These are phyloP conservation scores for Ifrita kowaldi DNA, from an alignment of 2,113 vertebrate species.

Conservation along the genomic window DNA sequence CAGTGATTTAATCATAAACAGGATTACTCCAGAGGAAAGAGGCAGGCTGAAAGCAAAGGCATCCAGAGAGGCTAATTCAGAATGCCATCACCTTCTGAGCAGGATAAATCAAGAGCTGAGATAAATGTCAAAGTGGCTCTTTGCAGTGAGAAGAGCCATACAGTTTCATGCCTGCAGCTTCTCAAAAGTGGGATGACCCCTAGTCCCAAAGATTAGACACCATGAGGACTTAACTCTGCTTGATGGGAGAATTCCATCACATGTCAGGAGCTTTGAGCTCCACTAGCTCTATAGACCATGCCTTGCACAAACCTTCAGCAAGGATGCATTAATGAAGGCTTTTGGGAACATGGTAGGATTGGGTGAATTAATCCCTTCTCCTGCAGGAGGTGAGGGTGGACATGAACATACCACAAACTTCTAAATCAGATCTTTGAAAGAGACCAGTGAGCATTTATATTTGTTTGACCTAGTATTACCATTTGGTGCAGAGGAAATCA, in stretches of 20 bases:
- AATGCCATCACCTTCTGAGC: neutral
- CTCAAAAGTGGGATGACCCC: neutral
- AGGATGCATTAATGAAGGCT: neutral
- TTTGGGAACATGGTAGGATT: neutral
- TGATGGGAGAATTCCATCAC: neutral
- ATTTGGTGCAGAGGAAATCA: slow-evolving; percentile 37
- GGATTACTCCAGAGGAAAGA: neutral
- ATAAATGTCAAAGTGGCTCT: neutral
- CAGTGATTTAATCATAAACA: neutral
- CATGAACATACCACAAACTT: neutral
- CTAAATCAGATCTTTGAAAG: neutral
- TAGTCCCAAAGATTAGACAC: neutral
- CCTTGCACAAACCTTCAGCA: neutral
- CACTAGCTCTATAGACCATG: neutral
- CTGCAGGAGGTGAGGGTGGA: neutral
- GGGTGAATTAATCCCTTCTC: neutral
- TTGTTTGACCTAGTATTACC: neutral
- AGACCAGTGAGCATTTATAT: neutral
- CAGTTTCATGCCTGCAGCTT: neutral
- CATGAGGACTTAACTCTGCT: neutral
- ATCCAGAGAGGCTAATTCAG: neutral
- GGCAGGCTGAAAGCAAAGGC: neutral
- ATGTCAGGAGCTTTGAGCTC: neutral
- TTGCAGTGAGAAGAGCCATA: neutral
- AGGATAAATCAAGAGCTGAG: neutral